These are phyloP conservation scores for Heliothis virescens DNA, from an alignment of 1,140 invertebrate species.

Conservation along the genomic window DNA sequence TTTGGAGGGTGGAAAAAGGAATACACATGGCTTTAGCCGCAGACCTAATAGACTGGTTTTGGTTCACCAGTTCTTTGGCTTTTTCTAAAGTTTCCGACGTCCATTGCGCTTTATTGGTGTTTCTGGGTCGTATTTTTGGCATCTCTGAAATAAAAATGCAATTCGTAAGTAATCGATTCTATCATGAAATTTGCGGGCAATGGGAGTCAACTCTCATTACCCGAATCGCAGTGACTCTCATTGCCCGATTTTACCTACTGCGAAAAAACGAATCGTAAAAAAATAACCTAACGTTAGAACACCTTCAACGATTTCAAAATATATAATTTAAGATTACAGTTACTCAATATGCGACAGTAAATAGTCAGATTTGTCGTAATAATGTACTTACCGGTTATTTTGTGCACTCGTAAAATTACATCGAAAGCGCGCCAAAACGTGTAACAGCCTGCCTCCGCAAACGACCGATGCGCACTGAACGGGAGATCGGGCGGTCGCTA, in stretches of 20 bases:
- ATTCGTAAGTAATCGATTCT: background rate
- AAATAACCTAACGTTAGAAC: background rate
- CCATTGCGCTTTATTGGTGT: background rate
- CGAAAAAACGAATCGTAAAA: background rate
- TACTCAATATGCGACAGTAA: background rate
- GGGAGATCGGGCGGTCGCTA: background rate
- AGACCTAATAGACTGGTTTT: background rate
- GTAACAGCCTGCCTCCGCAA: background rate
- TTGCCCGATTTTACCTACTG: background rate
- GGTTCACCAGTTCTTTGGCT: background rate
- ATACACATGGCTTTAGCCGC: background rate
- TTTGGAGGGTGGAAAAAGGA: conserved; percentile 9
- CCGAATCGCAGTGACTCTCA: background rate
- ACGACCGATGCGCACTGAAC: background rate
- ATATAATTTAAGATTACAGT: background rate
- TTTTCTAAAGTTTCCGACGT: background rate
- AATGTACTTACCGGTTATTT: background rate
- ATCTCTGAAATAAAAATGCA: background rate
- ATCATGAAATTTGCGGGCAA: background rate
- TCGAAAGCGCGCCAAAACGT: background rate
- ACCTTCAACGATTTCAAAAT: background rate
- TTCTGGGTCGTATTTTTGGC: background rate
- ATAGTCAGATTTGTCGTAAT: background rate
- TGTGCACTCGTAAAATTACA: background rate
- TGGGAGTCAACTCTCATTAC: conserved; percentile 12